Percentiles rank a stretch among this genome's conserved stretches.
These are phyloP conservation scores for Oceanodroma tethys DNA, from an alignment of 2,113 vertebrate genomes.

Conservation along the genomic window DNA sequence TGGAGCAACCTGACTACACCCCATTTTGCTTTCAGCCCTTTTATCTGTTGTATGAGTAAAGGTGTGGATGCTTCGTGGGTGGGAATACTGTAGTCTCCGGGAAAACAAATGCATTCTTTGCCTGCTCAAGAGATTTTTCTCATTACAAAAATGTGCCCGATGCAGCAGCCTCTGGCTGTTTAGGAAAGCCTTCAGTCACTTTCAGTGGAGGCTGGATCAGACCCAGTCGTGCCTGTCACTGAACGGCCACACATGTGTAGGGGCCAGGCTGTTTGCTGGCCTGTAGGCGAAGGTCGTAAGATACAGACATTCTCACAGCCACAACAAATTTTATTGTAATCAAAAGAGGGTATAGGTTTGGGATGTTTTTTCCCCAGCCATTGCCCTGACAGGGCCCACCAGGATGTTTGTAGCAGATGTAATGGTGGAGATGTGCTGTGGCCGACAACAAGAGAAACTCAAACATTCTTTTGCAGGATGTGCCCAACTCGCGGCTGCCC, in stretches of 20 bases:
- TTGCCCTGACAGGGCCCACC: background rate
- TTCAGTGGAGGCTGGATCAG: background rate
- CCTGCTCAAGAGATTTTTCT: background rate
- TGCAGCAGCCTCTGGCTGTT: background rate
- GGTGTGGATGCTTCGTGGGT: background rate
- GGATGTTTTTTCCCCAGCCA: background rate
- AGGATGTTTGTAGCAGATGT: slow-evolving; percentile 30
- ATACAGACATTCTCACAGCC: background rate
- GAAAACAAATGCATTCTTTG: background rate
- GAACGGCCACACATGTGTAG: background rate
- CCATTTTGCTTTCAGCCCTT: background rate
- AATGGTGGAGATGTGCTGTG: background rate
- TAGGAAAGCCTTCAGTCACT: background rate
- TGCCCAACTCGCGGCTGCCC: slow-evolving; percentile 42
- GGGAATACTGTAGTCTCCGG: background rate
- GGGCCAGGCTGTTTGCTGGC: background rate
- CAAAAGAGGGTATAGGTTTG: background rate
- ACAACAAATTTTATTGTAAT: background rate
- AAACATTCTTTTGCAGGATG: background rate
- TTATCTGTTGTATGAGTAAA: background rate
- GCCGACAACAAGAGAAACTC: slow-evolving; percentile 37
- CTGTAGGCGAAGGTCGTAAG: background rate
- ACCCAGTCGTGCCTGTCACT: background rate
- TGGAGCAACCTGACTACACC: background rate
- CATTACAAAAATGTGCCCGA: background rate